Evolutionary conservation across 2,797 vertebrate genomes (phyloP).

Genomic region (Mastacembelus armatus): DNA sequence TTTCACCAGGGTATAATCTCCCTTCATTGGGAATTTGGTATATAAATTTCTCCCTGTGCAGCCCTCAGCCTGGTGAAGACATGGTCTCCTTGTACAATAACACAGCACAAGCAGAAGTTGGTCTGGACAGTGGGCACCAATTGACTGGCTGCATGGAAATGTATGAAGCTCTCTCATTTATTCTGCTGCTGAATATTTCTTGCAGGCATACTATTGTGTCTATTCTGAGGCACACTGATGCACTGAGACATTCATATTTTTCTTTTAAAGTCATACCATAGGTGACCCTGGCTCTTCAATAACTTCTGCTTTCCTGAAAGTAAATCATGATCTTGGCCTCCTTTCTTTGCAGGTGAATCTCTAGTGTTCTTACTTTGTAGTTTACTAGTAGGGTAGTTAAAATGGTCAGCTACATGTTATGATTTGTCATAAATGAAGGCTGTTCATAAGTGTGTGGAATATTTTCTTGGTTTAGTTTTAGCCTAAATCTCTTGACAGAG

Average conservation of each 20-base stretch:
- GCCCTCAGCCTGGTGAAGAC: constrained; percentile 5
- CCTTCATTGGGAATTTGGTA: constrained; percentile 11
- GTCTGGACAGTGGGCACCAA: constrained; percentile 17
- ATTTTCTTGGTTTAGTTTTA: no score
- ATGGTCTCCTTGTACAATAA: constrained; percentile 40
- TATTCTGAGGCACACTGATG: constrained; percentile 7
- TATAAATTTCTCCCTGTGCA: constrained; percentile 29
- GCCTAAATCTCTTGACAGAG: no score
- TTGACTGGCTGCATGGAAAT: constrained; percentile 30
- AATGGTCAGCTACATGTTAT: neutral
- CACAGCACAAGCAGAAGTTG: constrained; percentile 26
- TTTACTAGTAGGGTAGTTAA: neutral
- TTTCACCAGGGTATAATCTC: constrained; percentile 31
- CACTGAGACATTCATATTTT: neutral
- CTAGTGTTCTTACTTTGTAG: no score
- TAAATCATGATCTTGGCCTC: neutral
- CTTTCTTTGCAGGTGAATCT: neutral
- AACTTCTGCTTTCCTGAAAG: neutral
- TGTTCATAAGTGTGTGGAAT: no score
- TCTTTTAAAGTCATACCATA: neutral
- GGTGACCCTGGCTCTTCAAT: constrained; percentile 2
- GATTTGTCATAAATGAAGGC: neutral
- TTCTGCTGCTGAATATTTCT: constrained; percentile 9
- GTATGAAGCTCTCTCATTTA: neutral
- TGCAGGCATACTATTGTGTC: neutral